A percentile compares a stretch with the other conserved stretches of the same genome.
Evolutionary conservation across 2,888 invertebrate species (phyloP).

Genomic region (Zele albiditarsus): DNA sequence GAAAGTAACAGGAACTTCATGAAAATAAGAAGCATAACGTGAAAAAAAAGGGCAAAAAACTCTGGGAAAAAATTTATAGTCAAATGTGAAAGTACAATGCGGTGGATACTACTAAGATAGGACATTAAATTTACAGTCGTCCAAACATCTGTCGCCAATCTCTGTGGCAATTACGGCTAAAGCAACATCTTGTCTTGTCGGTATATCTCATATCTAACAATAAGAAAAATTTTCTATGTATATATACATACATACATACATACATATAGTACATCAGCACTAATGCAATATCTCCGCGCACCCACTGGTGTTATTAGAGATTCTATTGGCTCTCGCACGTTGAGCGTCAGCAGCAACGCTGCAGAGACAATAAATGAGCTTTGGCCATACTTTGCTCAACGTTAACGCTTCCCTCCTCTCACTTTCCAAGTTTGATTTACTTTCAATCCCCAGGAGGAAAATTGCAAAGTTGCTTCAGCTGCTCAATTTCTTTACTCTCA

Average conservation of each 20-base stretch:
- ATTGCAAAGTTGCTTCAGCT: slow-evolving; percentile 51
- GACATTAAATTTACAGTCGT: slow-evolving; percentile 47
- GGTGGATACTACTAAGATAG: background rate
- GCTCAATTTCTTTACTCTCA: slow-evolving; percentile 24
- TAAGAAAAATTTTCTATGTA: background rate
- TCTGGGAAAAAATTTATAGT: background rate
- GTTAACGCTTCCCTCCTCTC: slow-evolving; percentile 20
- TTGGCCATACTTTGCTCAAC: slow-evolving; percentile 32
- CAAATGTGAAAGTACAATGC: background rate
- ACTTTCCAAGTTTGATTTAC: slow-evolving; percentile 45
- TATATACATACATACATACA: background rate
- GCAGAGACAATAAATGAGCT: slow-evolving; percentile 42
- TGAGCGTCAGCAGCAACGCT: slow-evolving; percentile 5
- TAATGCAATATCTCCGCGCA: slow-evolving; percentile 4
- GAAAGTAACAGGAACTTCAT: no score
- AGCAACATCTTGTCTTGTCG: slow-evolving; percentile 45
- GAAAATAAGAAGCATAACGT: background rate
- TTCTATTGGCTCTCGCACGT: slow-evolving; percentile 20
- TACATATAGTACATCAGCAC: background rate
- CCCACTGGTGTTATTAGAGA: slow-evolving; percentile 17
- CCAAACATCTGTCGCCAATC: slow-evolving; percentile 48
- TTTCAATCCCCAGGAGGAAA: slow-evolving; percentile 50
- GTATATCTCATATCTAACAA: slow-evolving; percentile 20
- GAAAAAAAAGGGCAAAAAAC: background rate
- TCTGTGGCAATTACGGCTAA: slow-evolving; percentile 45